A percentile compares a stretch with the other conserved stretches of the same genome.
Conservation (phyloP, 2,113 vertebrate genomes). For the Lontra canadensis region DNA sequence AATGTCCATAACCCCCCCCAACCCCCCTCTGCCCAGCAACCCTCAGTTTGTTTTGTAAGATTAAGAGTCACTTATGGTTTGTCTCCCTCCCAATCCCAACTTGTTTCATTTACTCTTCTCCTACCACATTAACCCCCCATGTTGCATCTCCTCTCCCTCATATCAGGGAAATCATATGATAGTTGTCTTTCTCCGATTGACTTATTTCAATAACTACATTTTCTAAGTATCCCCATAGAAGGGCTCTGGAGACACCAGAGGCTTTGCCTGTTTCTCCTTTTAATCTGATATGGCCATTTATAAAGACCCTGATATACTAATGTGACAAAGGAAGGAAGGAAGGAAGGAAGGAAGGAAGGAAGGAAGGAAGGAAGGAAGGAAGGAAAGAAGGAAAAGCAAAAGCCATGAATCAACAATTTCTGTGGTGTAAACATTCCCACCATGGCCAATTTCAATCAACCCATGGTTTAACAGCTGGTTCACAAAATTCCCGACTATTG, state of each 20-base stretch:
- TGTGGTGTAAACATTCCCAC: background rate
- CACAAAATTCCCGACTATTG: background rate
- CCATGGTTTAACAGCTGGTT: background rate
- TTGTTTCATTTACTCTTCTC: too few species aligned
- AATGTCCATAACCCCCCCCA: too few species aligned
- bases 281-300: background rate
- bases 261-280: background rate
- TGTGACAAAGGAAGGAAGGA: background rate
- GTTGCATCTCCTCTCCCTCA: too few species aligned
- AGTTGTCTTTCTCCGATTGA: too few species aligned
- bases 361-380: too few species aligned
- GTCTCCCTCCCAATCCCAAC: too few species aligned
- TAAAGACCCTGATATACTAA: background rate
- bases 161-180: too few species aligned
- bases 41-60: too few species aligned
- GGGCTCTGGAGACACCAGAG: background rate
- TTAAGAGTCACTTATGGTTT: too few species aligned
- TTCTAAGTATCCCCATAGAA: rapidly evolving
- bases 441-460: background rate
- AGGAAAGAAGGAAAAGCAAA: background rate
- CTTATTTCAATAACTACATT: too few species aligned
- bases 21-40: too few species aligned
- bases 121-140: too few species aligned
- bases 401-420: background rate
- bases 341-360: background rate